Evolutionary conservation across 2,113 vertebrate genomes (phyloP), one percentile per base, ranked within the genome.

Genomic region (Ranitomeya variabilis): DNA sequence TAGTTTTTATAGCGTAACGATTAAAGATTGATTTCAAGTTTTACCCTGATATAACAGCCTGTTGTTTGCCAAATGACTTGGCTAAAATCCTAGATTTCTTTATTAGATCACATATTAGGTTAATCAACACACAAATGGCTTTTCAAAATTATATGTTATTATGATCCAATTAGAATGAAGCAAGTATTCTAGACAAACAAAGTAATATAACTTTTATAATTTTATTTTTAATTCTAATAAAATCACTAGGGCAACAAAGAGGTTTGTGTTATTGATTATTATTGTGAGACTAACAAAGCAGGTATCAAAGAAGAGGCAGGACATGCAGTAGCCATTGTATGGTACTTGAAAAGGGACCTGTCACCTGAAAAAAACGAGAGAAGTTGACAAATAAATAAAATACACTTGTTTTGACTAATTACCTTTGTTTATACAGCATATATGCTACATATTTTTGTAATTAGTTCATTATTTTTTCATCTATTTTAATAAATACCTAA

Each of bases 1-100:
- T 23, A 55, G 21, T 23, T 79, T 79, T 23, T 21, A 79, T 73
- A 37, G 31, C n/a, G 5, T 23, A 26, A 14, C 57, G 77, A 80
- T 80, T 80, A 80, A 80, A 80, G 21, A 57, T 80, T 80, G n/a
- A 79, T 79, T 54, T 37, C 69, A 79, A 55, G 52, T 57, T n/a
- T n/a, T 57, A 57, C n/a, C n/a, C n/a, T 80, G 23, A 12, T 6
- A 21, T 16, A 80, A 57, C 21, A 74, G 31, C 31, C 71, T 19
- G 14, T 74, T 74, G 23, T 74, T 74, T 74, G 71, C 37, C 71
- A 74, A 74, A 19, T 23, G 52, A 57, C 2, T 80, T 80, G 77
- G 77, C 52, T 57, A 23, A 80, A 57, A 23, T 80, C 77, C 77
- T 57, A 80, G 77, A 57, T 80, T 57, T 23, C 77, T 57, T 59